phyloP scores from a whole-genome alignment of 2,888 invertebrate species.

The Andrena haemorrhoa region DNA sequence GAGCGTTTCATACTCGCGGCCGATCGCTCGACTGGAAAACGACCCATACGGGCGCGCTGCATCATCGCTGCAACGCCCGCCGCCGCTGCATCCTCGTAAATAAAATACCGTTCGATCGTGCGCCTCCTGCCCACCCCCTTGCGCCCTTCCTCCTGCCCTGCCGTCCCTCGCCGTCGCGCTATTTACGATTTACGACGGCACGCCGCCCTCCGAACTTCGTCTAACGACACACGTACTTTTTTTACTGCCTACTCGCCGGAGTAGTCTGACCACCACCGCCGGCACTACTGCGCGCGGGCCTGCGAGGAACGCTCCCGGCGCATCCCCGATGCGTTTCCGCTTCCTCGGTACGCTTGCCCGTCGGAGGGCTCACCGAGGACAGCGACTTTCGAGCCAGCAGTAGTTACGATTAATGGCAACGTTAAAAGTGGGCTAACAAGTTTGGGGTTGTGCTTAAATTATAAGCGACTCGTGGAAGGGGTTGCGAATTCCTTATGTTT shows the following conservation, averaged over 20 bases:
- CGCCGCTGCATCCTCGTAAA: constrained; percentile 71
- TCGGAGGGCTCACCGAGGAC: background rate
- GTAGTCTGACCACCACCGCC: background rate
- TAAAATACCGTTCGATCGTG: constrained; percentile 74
- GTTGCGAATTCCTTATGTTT: too few species aligned
- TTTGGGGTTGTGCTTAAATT: too few species aligned
- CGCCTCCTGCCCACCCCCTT: constrained; percentile 7
- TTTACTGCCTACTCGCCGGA: constrained; percentile 30
- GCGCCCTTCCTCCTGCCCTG: background rate
- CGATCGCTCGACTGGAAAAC: constrained; percentile 81
- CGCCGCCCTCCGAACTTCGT: constrained; percentile 33
- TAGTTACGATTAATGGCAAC: background rate
- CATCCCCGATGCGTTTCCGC: background rate
- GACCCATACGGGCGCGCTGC: constrained; percentile 72
- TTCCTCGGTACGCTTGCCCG: background rate
- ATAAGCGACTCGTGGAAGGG: too few species aligned
- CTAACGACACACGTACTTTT: constrained; percentile 65
- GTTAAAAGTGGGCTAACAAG: too few species aligned
- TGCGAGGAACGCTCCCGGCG: background rate
- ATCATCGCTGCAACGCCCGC: constrained; percentile 63
- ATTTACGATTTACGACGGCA: constrained; percentile 64
- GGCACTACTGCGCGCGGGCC: constrained; percentile 8
- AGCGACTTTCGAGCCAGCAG: background rate
- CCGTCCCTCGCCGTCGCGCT: constrained; percentile 40
- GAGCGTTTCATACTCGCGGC: constrained; percentile 73